Percentiles rank a stretch among this genome's conserved stretches.
phyloP scores from a whole-genome alignment of 2,797 vertebrate species.

The Remorina albescens region DNA sequence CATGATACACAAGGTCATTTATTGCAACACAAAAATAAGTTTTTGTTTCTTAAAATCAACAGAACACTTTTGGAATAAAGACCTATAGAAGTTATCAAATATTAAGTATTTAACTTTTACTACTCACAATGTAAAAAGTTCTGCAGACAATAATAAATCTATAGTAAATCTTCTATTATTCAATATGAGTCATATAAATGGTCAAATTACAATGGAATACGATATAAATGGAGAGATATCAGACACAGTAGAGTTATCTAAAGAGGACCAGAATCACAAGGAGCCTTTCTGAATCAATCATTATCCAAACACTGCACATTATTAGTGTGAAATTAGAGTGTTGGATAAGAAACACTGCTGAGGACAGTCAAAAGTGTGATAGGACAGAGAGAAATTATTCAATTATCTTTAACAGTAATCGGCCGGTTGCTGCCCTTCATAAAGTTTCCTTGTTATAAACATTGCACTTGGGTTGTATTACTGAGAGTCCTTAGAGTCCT shows the following conservation, averaged over 20 bases:
- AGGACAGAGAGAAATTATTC: slow-evolving; percentile 20
- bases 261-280: slow-evolving; percentile 32
- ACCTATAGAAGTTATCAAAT: too few species aligned
- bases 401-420: slow-evolving; percentile 27
- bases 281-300: slow-evolving; percentile 45
- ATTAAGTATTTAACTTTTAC: not conserved
- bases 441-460: not conserved
- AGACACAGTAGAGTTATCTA: slow-evolving; percentile 40
- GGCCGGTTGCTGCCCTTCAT: not conserved
- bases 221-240: not conserved
- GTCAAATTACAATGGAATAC: not conserved
- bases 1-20: too few species aligned
- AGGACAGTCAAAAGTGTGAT: slow-evolving; percentile 8
- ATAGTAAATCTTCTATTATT: not conserved
- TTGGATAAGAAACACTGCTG: slow-evolving; percentile 41
- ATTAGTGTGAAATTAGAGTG: slow-evolving; percentile 53
- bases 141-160: not conserved
- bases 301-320: slow-evolving; percentile 31
- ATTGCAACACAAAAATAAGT: too few species aligned
- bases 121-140: not conserved
- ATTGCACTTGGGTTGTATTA: not conserved
- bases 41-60: too few species aligned
- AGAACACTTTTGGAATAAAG: too few species aligned
- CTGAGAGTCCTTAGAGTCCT: too few species aligned
- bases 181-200: not conserved